Evolutionary conservation across 2,797 vertebrate genomes (phyloP), one percentile per base, ranked within the genome.

Genomic region (Sarcoramphus papa): DNA sequence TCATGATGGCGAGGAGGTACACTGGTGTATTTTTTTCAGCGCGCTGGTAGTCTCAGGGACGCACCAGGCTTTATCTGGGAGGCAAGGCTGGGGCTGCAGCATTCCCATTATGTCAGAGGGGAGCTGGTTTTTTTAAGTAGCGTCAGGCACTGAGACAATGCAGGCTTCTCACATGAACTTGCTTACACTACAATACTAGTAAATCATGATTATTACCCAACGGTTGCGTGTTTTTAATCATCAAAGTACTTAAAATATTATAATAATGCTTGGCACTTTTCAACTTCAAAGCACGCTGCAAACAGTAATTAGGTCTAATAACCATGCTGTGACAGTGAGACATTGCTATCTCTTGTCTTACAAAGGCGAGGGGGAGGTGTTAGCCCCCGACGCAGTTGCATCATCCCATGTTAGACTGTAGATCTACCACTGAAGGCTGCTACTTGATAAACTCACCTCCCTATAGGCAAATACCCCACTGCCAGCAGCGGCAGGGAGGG

Each of bases 241-340:
- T 95, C 92, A 92, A 81, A 96, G 95, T 91, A 41, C 84, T 96
- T 94, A 50, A 95, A 95, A 92, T 92, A 95, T 80, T 94, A 64
- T 88, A 93, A 94, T 95, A 95, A 93, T 67, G 93, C 75, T 65
- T 73, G 73, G 81, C 84, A 75, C 81, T 95, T 94, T 72, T 30
- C n/a, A 84, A 84, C 94, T 95, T 96, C 96, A 94, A 95, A 97
- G 95, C 65, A 3, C 0, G 4, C 81, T 88, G 89, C 91, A 75
- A 56, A 37, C 84, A 85, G 89, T 94, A 90, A 93, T 97, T 93
- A 95, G 88, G 72, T 89, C 75, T 93, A 95, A 90, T 91, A 87
- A 83, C 56, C 72, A 24, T 35, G 86, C 92, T 89, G 94, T 89
- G 95, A 85, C 95, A 93, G 80, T 31, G 83, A 95, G 95, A 64